Evolutionary conservation across 2,113 vertebrate species (phyloP), one percentile per base, ranked within the genome.

Genomic region (Fregetta grallaria): DNA sequence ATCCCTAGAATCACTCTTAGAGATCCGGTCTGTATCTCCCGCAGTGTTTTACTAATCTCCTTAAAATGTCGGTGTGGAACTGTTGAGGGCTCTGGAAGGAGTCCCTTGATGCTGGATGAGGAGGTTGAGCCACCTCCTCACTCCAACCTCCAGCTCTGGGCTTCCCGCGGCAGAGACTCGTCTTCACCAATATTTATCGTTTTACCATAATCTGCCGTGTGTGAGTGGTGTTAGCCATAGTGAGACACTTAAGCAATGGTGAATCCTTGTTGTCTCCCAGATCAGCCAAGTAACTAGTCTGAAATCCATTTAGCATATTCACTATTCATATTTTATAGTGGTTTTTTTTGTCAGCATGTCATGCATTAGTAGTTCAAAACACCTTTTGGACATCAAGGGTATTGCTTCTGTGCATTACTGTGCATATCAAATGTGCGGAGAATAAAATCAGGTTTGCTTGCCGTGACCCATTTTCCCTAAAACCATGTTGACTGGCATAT

Each of bases 361-460:
- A 17, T 20, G 42, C 7, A 1, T 59, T 82, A 52, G 15, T 56
- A 68, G 87, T 87, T 91, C 85, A 82, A 38, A 94, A 56, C 66
- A 82, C 77, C 84, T 94, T 66, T 82, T 42, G 78, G 85, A 90
- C 78, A 73, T 82, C 58, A 50, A 30, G 61, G 70, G 55, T 96
- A 63, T 81, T 89, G 66, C 50, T 94, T 91, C 59, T 73, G 32
- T 95, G 80, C 93, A 52, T 84, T 84, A 29, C 58, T 68, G 17
- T 10, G 45, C 45, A 73, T 93, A 94, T 65, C 62, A 53, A 50
- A 72, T 32, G 34, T 72, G 73, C 49, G 59, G 49, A 72, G 71
- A 88, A 91, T 86, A 66, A 91, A 89, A 87, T 92, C 61, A 56
- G 50, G 53, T 76, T 96, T 93, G 87, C 66, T 90, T 78, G 25